phyloP scores from a whole-genome alignment of 2,113 vertebrate genomes.

The Bambusicola thoracicus region DNA sequence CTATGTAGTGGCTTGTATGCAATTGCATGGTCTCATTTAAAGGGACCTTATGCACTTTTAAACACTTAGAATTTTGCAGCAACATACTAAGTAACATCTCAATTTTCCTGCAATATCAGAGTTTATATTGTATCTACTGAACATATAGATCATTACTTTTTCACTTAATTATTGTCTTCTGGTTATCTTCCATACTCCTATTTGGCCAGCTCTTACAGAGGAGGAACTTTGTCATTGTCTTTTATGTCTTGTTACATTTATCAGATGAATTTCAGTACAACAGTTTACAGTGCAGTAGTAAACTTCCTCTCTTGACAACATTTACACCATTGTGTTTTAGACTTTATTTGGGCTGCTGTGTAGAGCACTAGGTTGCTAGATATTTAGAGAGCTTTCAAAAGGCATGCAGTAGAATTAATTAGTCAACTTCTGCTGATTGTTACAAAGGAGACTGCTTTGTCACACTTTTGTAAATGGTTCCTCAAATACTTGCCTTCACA shows the following conservation, averaged over 20 bases:
- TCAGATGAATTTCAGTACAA: background rate
- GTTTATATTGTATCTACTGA: background rate
- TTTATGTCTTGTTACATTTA: background rate
- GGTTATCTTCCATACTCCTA: background rate
- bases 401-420: background rate
- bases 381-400: background rate
- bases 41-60: background rate
- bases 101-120: background rate
- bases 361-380: background rate
- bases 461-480: background rate
- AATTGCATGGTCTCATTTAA: slow-evolving; percentile 25
- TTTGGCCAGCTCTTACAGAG: rapidly evolving
- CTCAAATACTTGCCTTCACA: background rate
- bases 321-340: background rate
- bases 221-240: background rate
- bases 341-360: background rate
- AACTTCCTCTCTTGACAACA: background rate
- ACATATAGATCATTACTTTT: background rate
- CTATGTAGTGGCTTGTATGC: background rate
- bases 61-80: background rate
- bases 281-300: background rate
- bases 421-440: background rate
- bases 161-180: background rate
- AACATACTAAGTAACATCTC: background rate
- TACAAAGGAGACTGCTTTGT: background rate